Percentiles rank a stretch among this genome's conserved stretches.
phyloP scores from a whole-genome alignment of 1,140 invertebrate genomes.

The Sogatella furcifera region DNA sequence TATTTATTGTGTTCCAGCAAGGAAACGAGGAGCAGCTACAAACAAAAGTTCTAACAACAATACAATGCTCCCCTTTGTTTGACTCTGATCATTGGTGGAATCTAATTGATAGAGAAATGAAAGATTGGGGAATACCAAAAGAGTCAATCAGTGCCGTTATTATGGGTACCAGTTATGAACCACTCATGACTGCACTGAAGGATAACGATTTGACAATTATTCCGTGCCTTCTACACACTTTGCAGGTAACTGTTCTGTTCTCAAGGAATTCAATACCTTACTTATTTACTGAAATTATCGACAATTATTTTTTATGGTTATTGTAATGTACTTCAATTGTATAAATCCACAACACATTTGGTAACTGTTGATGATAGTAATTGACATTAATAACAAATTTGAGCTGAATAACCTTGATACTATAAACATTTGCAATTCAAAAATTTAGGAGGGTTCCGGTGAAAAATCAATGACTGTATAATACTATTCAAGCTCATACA shows the following conservation, averaged over 20 bases:
- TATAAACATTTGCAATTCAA: too few relatives aligned
- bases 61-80: slow-evolving; percentile 17
- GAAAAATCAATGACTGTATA: too few relatives aligned
- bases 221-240: slow-evolving; percentile 37
- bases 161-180: slow-evolving; percentile 30
- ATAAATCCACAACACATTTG: too few relatives aligned
- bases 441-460: too few relatives aligned
- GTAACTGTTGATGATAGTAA: too few relatives aligned
- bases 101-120: slow-evolving; percentile 32
- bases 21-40: slow-evolving; percentile 19
- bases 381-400: too few relatives aligned
- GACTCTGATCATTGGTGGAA: slow-evolving; percentile 31
- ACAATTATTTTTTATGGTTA: too few relatives aligned
- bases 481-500: too few relatives aligned
- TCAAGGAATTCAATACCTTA: neutral
- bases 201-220: slow-evolving; percentile 32
- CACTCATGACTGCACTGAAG: slow-evolving; percentile 31
- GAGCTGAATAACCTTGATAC: too few relatives aligned
- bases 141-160: slow-evolving; percentile 38
- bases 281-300: neutral
- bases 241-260: slow-evolving; percentile 28
- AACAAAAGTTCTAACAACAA: slow-evolving; percentile 21
- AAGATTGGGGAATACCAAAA: slow-evolving; percentile 35
- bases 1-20: slow-evolving; percentile 7
- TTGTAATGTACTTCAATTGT: too few relatives aligned